These are phyloP conservation scores for Andrena bucephala DNA, from an alignment of 2,888 invertebrate genomes.

Conservation along the genomic window DNA sequence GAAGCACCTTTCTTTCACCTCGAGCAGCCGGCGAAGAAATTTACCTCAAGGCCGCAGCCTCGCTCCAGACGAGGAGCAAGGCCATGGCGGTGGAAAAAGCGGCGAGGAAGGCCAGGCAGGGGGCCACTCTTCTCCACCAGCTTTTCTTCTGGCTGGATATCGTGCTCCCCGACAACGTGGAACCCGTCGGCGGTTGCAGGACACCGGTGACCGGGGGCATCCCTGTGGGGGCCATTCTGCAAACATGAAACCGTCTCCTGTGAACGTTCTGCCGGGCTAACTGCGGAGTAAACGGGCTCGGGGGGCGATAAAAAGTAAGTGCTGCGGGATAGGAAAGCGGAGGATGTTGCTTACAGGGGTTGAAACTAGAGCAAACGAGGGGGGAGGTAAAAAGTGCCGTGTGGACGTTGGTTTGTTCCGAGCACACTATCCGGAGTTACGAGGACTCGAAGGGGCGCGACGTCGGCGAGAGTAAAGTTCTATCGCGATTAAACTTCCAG, in stretches of 20 bases:
- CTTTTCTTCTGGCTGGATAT: slow-evolving; percentile 76
- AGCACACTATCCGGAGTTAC: no score
- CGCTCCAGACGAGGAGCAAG: slow-evolving; percentile 92
- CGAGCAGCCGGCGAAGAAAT: slow-evolving; percentile 10
- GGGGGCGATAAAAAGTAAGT: background rate
- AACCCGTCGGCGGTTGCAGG: slow-evolving; percentile 57
- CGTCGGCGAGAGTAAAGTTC: no score
- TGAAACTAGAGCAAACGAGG: background rate
- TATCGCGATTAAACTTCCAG: no score
- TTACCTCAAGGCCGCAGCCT: slow-evolving; percentile 90
- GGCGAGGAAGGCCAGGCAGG: slow-evolving; percentile 90
- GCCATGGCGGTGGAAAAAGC: slow-evolving; percentile 94
- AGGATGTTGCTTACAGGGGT: background rate
- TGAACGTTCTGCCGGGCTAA: background rate
- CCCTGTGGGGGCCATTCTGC: slow-evolving; percentile 76
- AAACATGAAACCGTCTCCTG: slow-evolving; percentile 25
- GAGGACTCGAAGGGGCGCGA: no score
- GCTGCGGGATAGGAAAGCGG: background rate
- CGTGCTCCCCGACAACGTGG: slow-evolving; percentile 66
- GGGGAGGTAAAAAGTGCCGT: background rate
- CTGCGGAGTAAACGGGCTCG: background rate
- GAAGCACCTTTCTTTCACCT: background rate
- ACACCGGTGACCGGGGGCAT: slow-evolving; percentile 57
- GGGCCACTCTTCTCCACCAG: slow-evolving; percentile 86
- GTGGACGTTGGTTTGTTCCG: no score